Base-by-base conservation (phyloP, 2,113 vertebrate genomes). In the Megaleporinus macrocephalus region DNA sequence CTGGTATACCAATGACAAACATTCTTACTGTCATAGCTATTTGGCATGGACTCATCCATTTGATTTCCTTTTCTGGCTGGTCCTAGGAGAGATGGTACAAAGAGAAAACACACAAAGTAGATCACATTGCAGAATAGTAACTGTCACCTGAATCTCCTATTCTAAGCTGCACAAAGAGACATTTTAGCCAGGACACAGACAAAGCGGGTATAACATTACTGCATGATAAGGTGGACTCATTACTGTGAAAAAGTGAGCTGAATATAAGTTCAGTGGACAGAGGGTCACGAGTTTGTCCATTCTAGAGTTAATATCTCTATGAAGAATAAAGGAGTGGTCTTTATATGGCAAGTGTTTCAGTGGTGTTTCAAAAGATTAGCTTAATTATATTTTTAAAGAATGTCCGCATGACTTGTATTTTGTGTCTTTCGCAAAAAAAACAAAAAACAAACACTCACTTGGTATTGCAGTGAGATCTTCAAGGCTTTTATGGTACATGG, bases 401-500 rank as follows among this genome's bases (percentile, higher is more conserved):
- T 59, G 74, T 13, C 12, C 47, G 44, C 49, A 68, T 73, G 59
- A 53, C 44, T 75, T 57, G 15, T 29, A 20, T 57, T 41, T 66
- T 53, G 2, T 49, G 0, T 57, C 7, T 36, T 26, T 10, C 24
- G 16, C 33, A 73, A 4, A n/a, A 0, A 71, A 79, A 36, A 36
- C 4, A 79, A 4, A 63, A 18, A 63, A 61, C n/a, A 87, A 49
- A 83, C 91, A 87, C 97, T 97, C 92, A 98, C 97, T 94, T 95
- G 96, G 93, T 77, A 91, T 89, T 80, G 92, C 91, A 57, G 95
- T 94, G 91, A 98, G 94, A 90, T 98, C 96, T 90, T 97, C 95
- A 88, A 99, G 91, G 92, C 97, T 98, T 95, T 97, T 97, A 87
- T 94, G 94, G 91, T 95, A 91, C 87, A 94, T 92, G 75, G 95